Evolutionary conservation across 2,113 vertebrate genomes (phyloP).

Genomic region (Accipiter virgatus): DNA sequence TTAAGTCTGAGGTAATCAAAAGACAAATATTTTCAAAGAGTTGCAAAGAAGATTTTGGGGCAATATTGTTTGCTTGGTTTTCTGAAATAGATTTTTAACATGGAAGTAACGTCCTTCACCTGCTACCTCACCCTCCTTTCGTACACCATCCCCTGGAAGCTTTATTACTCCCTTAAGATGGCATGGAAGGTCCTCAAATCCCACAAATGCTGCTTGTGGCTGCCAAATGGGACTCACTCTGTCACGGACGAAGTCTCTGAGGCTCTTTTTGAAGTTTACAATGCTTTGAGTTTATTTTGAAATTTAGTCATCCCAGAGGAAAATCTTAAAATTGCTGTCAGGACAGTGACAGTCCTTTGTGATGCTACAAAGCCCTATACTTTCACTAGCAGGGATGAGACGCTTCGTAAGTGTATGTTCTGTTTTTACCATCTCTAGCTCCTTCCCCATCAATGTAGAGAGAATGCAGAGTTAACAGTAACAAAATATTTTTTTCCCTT

Average conservation of each 20-base stretch:
- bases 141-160: not conserved
- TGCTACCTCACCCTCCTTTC: not conserved
- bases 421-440: not conserved
- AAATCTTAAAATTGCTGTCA: constrained; percentile 27
- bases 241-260: not conserved
- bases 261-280: not conserved
- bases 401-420: accelerated
- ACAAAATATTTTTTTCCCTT: not conserved
- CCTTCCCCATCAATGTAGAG: not conserved
- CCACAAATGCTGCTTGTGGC: not conserved
- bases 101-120: not conserved
- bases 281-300: constrained; percentile 9
- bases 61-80: not conserved
- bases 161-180: not conserved
- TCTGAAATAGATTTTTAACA: not conserved
- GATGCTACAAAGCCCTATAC: not conserved
- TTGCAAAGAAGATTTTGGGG: not conserved
- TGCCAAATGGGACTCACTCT: not conserved
- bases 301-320: not conserved
- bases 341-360: not conserved
- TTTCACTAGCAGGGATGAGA: not conserved
- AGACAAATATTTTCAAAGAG: not conserved
- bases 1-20: not conserved
- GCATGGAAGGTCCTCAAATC: not conserved
- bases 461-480: not conserved